Conservation (phyloP, 2,797 vertebrate species). For the Gymnothorax reevesii region DNA sequence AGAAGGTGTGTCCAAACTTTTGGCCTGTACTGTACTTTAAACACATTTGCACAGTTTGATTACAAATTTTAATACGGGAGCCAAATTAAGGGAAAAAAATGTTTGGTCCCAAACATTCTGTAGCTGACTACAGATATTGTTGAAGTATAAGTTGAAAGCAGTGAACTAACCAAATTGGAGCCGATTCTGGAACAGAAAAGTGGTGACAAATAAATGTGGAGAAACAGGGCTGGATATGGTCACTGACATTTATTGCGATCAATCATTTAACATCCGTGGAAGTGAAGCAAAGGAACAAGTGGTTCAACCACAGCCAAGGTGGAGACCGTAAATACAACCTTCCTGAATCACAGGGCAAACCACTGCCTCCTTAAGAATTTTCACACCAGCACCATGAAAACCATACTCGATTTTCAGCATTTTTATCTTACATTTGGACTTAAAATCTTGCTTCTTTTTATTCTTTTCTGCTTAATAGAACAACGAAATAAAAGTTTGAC, state of each 20-base stretch:
- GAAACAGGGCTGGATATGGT: constrained; percentile 24
- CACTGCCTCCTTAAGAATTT: constrained; percentile 43
- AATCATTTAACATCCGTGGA: constrained; percentile 50
- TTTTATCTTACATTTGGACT: too few relatives aligned
- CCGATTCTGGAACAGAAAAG: neutral
- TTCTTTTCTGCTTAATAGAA: too few relatives aligned
- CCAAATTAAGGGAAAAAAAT: too few relatives aligned
- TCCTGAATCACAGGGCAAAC: constrained; percentile 43
- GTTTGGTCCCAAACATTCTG: too few relatives aligned
- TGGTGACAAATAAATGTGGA: neutral
- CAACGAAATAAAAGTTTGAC: too few relatives aligned
- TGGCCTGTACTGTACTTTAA: too few relatives aligned
- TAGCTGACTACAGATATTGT: too few relatives aligned
- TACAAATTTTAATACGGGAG: too few relatives aligned
- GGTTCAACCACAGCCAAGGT: constrained; percentile 17
- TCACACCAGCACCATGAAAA: neutral
- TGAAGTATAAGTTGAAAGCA: neutral
- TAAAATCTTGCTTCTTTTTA: too few relatives aligned
- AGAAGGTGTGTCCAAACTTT: too few relatives aligned
- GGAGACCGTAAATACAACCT: constrained; percentile 47
- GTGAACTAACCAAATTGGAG: neutral
- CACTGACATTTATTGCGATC: constrained; percentile 60
- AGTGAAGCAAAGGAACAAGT: constrained; percentile 49
- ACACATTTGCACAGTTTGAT: too few relatives aligned
- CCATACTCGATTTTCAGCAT: too few relatives aligned